phyloP scores from a whole-genome alignment of 1,140 invertebrate species.

The Pseudomyrmex gracilis region DNA sequence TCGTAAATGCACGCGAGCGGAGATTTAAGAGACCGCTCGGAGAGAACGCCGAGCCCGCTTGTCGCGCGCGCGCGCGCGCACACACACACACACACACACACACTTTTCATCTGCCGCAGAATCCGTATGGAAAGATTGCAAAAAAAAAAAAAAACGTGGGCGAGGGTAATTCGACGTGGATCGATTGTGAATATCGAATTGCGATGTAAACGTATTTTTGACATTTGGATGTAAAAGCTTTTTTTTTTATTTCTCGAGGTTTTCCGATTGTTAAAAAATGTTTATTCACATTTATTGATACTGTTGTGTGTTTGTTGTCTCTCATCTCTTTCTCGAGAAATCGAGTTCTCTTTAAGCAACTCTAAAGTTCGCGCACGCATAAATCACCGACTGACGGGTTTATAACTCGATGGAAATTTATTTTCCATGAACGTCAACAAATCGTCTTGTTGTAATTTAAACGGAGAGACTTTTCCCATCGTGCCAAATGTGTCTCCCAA shows the following conservation, averaged over 20 bases:
- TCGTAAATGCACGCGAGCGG: conserved; percentile 39
- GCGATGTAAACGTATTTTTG: neutral
- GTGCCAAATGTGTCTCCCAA: neutral
- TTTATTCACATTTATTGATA: too few species aligned
- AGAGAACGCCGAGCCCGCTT: neutral
- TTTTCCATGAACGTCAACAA: conserved; percentile 20
- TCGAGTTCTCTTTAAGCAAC: neutral
- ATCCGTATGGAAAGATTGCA: neutral
- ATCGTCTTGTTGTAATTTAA: conserved; percentile 30
- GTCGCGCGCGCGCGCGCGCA: neutral
- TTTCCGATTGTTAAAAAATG: too few species aligned
- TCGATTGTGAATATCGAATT: neutral
- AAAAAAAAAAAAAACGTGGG: neutral
- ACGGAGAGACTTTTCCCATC: neutral
- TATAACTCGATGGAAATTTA: conserved; percentile 14
- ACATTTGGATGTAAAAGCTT: neutral
- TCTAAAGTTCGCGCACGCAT: neutral
- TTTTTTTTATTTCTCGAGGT: too few species aligned
- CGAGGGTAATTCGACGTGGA: neutral
- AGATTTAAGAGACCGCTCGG: conserved; percentile 27
- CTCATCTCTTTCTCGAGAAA: too few species aligned
- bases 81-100: too few species aligned
- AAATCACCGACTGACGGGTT: neutral
- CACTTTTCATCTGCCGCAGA: too few species aligned
- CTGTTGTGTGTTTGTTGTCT: too few species aligned